phyloP scores from a whole-genome alignment of 2,113 vertebrate genomes.

The Ursus arctos region DNA sequence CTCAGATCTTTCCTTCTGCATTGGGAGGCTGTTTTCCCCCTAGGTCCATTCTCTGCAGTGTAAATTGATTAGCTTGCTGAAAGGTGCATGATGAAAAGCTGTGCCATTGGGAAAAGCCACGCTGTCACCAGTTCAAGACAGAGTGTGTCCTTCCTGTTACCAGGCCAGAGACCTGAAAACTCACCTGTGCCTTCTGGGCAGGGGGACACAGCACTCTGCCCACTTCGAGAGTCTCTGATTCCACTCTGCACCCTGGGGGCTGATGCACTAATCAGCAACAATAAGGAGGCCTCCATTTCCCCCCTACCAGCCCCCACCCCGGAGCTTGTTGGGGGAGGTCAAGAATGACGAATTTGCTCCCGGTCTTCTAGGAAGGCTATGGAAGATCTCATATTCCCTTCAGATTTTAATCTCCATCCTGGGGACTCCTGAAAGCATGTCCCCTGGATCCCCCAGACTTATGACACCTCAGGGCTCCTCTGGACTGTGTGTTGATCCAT shows the following conservation, averaged over 20 bases:
- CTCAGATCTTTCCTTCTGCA: background rate
- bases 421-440: background rate
- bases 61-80: constrained; percentile 49
- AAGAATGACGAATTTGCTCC: background rate
- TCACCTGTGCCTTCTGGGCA: background rate
- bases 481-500: background rate
- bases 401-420: background rate
- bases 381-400: background rate
- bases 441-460: background rate
- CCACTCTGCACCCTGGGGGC: background rate
- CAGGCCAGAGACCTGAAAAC: background rate
- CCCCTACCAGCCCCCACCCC: background rate
- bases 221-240: background rate
- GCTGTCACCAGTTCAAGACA: background rate
- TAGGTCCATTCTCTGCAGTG: background rate
- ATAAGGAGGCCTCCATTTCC: background rate
- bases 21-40: background rate
- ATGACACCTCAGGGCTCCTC: background rate
- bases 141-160: background rate
- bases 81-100: background rate
- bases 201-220: background rate
- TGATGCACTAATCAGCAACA: background rate
- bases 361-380: background rate
- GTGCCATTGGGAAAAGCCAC: background rate
- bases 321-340: background rate